Evolutionary conservation across 2,797 vertebrate genomes (phyloP).

Genomic region (Momotus momota): DNA sequence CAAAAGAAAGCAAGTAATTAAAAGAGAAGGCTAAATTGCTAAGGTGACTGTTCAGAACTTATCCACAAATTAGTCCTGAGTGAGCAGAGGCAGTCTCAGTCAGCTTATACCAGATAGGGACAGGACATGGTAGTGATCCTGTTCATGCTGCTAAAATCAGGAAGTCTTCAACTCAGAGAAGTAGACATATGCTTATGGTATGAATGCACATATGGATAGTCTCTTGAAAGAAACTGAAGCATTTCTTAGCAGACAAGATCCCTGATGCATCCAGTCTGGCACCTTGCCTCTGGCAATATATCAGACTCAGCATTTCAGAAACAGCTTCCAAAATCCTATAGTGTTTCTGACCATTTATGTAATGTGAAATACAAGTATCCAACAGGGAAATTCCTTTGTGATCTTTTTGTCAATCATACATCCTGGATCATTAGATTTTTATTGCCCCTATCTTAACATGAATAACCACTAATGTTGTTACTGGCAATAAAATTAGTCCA

Average conservation of each 20-base stretch:
- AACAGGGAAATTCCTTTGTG: neutral
- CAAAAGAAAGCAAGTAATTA: neutral
- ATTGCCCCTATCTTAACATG: neutral
- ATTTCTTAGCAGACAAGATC: conserved; percentile 34
- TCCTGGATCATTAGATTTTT: neutral
- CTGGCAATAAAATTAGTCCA: neutral
- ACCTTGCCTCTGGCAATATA: conserved; percentile 30
- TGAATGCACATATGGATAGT: neutral
- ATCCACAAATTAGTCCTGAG: neutral
- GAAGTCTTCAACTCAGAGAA: neutral
- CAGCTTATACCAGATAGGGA: neutral
- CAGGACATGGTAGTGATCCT: neutral
- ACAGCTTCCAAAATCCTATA: neutral
- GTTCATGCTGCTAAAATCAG: neutral
- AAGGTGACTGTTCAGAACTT: neutral
- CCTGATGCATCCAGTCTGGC: conserved; percentile 37
- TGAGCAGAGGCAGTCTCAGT: neutral
- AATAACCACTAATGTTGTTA: neutral
- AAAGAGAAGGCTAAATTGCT: neutral
- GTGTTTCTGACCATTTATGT: neutral
- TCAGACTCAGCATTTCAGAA: conserved; percentile 5
- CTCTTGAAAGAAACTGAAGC: neutral
- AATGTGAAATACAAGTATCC: neutral
- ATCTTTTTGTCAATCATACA: conserved; percentile 11
- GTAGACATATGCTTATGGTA: neutral